Base-by-base conservation (phyloP, 2,797 vertebrate species). In the Amphiprion clarkii region DNA sequence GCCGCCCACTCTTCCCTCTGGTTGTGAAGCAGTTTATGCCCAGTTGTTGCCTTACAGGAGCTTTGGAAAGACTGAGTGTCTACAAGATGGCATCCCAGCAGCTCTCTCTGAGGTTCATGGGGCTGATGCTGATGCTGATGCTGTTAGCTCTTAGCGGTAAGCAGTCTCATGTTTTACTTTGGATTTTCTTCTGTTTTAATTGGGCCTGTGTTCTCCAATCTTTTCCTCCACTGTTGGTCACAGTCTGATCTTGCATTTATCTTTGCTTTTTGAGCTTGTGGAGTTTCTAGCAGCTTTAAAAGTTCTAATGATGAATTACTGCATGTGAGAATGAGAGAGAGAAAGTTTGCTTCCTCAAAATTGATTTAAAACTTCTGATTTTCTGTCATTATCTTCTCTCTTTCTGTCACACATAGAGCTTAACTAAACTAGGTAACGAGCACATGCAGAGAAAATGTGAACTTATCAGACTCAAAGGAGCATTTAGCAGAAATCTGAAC, bases 71-170 rank as follows among this genome's bases (percentile, higher is more conserved):
- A 89, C 63, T 48, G 57, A 81, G 31, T 2, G 54, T 46, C 31
- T 17, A 44, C 67, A 87, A 73, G 67, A 94, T 94, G 93, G 82
- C 89, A 65, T 76, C 85, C 56, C 84, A 77, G 79, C 81, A 61
- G 74, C 76, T 91, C 31, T 75, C 6, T 70, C n/a, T 90, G 78
- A 92, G 69, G 82, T 61, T 87, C 27, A 66, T 83, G 57, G 85
- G 71, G 8, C 36, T 93, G 67, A 74, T 66, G 67, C 53, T 74
- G 1, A 2, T 92, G 64, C 67, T 92, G 84, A 81, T 79, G 12
- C 10, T 92, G 33, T 23, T 90, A 54, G 63, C 83, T 23, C 69
- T 91, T 3, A 55, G 29, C 85, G 93, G 93, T 93, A 84, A 92
- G 91, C 2, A 58, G 23, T 31, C 14, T 31, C 13, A 1, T 65